These are phyloP conservation scores for Helarctos malayanus DNA, from an alignment of 2,797 vertebrate species.

Conservation along the genomic window DNA sequence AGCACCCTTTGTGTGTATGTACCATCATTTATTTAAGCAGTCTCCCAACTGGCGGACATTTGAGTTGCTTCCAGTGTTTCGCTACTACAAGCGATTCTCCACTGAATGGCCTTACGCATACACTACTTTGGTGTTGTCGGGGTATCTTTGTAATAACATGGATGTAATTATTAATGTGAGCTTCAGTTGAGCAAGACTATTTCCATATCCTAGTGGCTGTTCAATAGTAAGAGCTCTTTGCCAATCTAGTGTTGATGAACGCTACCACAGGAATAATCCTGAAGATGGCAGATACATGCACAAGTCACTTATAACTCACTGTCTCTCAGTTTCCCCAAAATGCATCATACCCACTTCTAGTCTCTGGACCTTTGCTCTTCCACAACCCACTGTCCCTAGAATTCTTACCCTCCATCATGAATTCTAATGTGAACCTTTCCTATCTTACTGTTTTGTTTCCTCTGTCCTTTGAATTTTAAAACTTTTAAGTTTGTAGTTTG, in stretches of 20 bases:
- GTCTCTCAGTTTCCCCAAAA: neutral
- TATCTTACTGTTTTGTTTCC: constrained; percentile 13
- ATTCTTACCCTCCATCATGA: neutral
- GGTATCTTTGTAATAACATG: constrained; percentile 3
- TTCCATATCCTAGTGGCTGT: neutral
- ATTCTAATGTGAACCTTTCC: constrained; percentile 36
- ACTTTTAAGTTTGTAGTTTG: constrained; percentile 33
- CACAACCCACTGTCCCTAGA: neutral
- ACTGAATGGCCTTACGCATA: neutral
- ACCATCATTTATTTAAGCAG: constrained; percentile 14
- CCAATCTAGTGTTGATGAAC: constrained; percentile 22
- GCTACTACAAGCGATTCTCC: neutral
- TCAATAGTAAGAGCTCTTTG: constrained; percentile 39
- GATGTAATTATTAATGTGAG: constrained; percentile 25
- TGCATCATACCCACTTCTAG: neutral
- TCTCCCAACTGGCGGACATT: neutral
- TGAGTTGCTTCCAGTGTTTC: neutral
- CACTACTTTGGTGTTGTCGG: constrained; percentile 23
- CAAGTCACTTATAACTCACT: neutral
- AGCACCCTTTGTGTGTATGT: neutral
- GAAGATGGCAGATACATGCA: neutral
- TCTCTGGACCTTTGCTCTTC: constrained; percentile 28
- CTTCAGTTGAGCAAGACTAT: constrained; percentile 31
- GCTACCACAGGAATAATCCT: neutral
- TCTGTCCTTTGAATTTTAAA: constrained; percentile 6